phyloP scores from a whole-genome alignment of 2,888 invertebrate species.

The Leucania comma region DNA sequence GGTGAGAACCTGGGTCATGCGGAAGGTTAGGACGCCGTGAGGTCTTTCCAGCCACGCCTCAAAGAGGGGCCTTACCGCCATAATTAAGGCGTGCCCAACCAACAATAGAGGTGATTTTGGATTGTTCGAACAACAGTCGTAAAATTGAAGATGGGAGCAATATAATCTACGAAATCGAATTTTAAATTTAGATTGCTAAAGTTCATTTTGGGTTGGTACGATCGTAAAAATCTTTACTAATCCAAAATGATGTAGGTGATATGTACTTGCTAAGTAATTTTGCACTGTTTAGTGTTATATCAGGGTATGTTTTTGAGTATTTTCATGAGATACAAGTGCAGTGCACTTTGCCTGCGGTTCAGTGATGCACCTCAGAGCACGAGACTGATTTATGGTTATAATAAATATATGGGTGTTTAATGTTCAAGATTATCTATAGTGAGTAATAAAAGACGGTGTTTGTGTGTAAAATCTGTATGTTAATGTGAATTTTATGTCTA shows the following conservation, averaged over 20 bases:
- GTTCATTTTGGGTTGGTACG: conserved; percentile 75
- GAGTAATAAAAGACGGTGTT: conserved; percentile 71
- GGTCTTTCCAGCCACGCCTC: too few species aligned
- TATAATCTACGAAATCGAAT: conserved; percentile 72
- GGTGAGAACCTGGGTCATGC: too few species aligned
- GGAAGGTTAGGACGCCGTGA: too few species aligned
- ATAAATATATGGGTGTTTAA: conserved; percentile 89
- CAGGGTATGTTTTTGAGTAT: conserved; percentile 62
- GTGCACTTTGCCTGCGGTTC: conserved; percentile 83
- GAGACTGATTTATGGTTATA: conserved; percentile 89
- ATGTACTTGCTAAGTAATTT: conserved; percentile 29
- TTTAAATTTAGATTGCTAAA: conserved; percentile 74
- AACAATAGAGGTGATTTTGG: conserved; percentile 60
- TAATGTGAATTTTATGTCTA: conserved; percentile 65
- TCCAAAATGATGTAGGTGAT: conserved; percentile 64
- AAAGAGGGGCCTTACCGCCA: too few species aligned
- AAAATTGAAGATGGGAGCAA: conserved; percentile 73
- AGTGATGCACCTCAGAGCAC: conserved; percentile 85
- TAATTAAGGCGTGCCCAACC: too few species aligned
- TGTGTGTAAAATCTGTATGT: conserved; percentile 68
- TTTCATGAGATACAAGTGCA: conserved; percentile 78
- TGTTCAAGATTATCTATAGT: conserved; percentile 86
- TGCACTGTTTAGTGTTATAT: neutral
- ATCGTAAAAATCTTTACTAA: conserved; percentile 55
- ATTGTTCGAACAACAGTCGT: conserved; percentile 62